phyloP scores from a whole-genome alignment of 2,113 vertebrate genomes.

The Malurus melanocephalus region DNA sequence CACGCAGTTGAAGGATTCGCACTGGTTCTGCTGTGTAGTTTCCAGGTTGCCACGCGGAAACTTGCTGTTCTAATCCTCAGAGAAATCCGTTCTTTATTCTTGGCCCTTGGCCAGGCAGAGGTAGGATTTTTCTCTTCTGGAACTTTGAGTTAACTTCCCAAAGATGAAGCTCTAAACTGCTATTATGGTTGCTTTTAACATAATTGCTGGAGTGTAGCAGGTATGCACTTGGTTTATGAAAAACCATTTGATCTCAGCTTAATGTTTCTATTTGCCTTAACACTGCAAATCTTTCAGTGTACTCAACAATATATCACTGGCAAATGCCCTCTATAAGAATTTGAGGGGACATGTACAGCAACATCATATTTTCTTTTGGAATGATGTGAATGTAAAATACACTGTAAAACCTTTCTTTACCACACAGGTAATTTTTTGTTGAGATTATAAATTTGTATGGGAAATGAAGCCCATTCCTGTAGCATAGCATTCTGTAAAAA shows the following conservation, averaged over 20 bases:
- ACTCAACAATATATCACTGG: background rate
- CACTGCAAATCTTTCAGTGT: background rate
- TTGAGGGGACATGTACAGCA: background rate
- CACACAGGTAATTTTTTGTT: background rate
- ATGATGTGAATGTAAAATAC: background rate
- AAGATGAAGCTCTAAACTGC: background rate
- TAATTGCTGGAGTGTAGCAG: background rate
- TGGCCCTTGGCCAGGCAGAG: slow-evolving; percentile 90
- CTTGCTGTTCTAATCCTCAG: slow-evolving; percentile 91
- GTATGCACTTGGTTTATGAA: background rate
- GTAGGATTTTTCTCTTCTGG: slow-evolving; percentile 68
- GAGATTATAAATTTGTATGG: background rate
- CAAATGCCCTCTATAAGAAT: background rate
- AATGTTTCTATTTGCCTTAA: background rate
- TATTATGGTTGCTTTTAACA: background rate
- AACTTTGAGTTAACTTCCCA: background rate
- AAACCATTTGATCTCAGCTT: background rate
- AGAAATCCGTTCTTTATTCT: slow-evolving; percentile 91
- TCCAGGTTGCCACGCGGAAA: slow-evolving; percentile 92
- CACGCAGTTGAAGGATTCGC: slow-evolving; percentile 92
- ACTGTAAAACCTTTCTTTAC: background rate
- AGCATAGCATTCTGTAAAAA: background rate
- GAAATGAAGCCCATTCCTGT: background rate
- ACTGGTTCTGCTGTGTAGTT: slow-evolving; percentile 92
- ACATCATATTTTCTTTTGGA: background rate